Base-by-base conservation (phyloP, 1,140 invertebrate genomes). In the Metopolophium dirhodum region DNA sequence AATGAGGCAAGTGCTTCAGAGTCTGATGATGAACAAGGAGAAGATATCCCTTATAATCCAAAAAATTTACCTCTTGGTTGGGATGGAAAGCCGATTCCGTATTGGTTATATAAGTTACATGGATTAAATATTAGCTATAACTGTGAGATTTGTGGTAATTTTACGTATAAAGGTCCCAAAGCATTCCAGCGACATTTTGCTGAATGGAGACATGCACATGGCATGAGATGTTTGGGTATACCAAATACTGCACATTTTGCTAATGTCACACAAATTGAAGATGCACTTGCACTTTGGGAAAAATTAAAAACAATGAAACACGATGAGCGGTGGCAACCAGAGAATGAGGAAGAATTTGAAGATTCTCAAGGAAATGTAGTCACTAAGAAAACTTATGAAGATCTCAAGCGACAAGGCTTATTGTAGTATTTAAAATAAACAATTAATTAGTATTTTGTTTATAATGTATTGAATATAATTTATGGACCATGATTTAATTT, bases 101-200 rank as follows among this genome's bases (percentile, higher is more conserved):
- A 99, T 95, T 99, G 99, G 99, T 95, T 99, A 49, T 99, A 99
- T 95, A 99, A 99, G 96, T 95, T 99, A 14, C 99, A 99, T 95
- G 99, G 99, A 1, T 96, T 99, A 2, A 99, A 99, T 95, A 99
- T 99, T 88, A 99, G 98, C 95, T 99, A 99, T 95, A 99, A 98
- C 94, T 99, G 99, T 95, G 99, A 99, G 95, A 99, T 99, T 94
- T 99, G 99, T 96, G 99, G 99, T n/a, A 99, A 99, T 96, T 99
- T 98, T 94, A 98, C 98, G 0, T 99, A 99, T 95, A 99, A 99
- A 96, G 99, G 99, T 2, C 99, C 99, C 1, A 99, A 99, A 95
- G 99, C 99, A n/a, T 99, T 99, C 95, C 99, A 99, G 95, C 96
- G 98, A 91, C 99, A 99, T 96, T 99, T 99, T 96, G 99, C 99